Conservation (phyloP, 2,888 invertebrate genomes). For the Nasonia oneida region DNA sequence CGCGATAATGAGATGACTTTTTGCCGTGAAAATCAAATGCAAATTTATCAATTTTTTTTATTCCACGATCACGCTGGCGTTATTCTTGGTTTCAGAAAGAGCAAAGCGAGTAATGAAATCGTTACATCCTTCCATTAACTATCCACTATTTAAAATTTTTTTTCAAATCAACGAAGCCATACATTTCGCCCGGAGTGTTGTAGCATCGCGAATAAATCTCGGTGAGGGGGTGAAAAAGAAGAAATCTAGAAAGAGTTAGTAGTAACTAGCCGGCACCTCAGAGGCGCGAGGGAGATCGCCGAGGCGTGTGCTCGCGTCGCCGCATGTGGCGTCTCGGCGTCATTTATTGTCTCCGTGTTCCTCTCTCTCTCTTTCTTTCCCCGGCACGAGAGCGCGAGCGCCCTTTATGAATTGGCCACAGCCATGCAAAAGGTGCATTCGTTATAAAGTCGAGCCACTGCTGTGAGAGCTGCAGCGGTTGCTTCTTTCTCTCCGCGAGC, state of each 20-base stretch:
- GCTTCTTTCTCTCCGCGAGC: slow-evolving; percentile 27
- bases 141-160: slow-evolving; percentile 9
- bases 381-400: slow-evolving; percentile 38
- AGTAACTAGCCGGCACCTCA: slow-evolving; percentile 52
- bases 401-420: slow-evolving; percentile 70
- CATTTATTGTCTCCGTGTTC: slow-evolving; percentile 69
- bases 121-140: not conserved
- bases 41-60: slow-evolving; percentile 8
- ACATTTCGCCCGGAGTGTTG: not conserved
- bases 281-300: slow-evolving; percentile 16
- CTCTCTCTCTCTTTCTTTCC: not conserved
- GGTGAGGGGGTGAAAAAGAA: not conserved
- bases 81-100: not conserved
- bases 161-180: slow-evolving; percentile 15
- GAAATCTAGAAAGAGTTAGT: slow-evolving; percentile 8
- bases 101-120: not conserved
- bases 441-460: slow-evolving; percentile 62
- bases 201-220: slow-evolving; percentile 29
- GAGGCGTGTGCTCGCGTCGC: slow-evolving; percentile 62
- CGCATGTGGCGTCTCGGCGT: slow-evolving; percentile 70
- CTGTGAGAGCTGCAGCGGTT: not conserved
- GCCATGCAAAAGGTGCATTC: slow-evolving; percentile 70
- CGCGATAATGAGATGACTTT: slow-evolving; percentile 32
- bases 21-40: not conserved
- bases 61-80: not conserved